Conservation (phyloP, 2,888 invertebrate genomes). For the Papilio elwesi region DNA sequence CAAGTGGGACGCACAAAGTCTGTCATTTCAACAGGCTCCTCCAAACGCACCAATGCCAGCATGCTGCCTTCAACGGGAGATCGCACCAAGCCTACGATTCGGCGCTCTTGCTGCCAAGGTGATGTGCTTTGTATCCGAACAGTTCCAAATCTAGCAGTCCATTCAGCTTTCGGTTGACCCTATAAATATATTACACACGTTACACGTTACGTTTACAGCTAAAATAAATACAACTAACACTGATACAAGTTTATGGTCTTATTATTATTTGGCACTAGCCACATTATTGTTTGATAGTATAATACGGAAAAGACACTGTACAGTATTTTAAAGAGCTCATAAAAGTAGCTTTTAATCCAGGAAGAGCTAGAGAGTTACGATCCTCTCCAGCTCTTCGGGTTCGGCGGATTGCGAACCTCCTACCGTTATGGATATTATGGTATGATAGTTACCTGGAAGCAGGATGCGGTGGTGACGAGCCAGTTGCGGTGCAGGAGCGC, state of each 20-base stretch:
- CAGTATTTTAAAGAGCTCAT: no score
- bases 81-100: conserved; percentile 93
- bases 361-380: no score
- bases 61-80: conserved; percentile 95
- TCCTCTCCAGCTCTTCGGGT: no score
- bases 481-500: conserved; percentile 92
- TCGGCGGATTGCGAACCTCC: no score
- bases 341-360: no score
- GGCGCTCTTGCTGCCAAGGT: conserved; percentile 94
- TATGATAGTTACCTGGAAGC: conserved; percentile 86
- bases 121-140: conserved; percentile 90
- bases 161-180: conserved; percentile 94
- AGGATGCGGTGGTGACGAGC: conserved; percentile 94
- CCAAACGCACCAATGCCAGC: conserved; percentile 91
- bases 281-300: no score
- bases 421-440: no score
- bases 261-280: no score
- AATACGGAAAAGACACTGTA: no score
- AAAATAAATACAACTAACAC: no score
- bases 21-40: conserved; percentile 88
- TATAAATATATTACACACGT: conserved; percentile 57
- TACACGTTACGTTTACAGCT: no score
- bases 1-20: conserved; percentile 94
- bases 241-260: no score
- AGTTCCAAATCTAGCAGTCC: conserved; percentile 91